phyloP scores from a whole-genome alignment of 2,113 vertebrate species.

The Hemicordylus capensis region DNA sequence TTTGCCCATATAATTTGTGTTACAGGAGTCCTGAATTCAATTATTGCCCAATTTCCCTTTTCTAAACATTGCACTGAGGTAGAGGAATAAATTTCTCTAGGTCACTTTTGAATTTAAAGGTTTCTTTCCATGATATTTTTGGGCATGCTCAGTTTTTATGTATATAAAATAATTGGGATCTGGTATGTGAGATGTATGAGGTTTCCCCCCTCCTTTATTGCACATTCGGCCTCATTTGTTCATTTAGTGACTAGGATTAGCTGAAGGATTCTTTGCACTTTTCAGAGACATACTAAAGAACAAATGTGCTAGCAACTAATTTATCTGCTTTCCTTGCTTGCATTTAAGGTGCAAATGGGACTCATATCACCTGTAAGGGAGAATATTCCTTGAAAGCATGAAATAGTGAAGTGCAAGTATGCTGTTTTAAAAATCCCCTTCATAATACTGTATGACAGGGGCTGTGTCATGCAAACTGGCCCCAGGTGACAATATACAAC shows the following conservation, averaged over 20 bases:
- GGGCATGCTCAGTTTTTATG: neutral
- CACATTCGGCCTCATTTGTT: neutral
- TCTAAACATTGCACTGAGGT: neutral
- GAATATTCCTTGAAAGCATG: neutral
- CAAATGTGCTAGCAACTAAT: neutral
- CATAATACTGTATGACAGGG: no score
- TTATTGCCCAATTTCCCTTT: neutral
- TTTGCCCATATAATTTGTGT: neutral
- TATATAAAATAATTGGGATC: neutral
- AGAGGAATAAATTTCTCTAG: neutral
- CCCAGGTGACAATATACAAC: no score
- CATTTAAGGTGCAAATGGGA: neutral
- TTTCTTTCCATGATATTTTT: neutral
- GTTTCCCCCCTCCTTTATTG: rapidly evolving
- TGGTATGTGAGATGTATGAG: no score
- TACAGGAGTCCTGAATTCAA: neutral
- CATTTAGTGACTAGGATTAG: rapidly evolving
- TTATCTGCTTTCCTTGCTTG: neutral
- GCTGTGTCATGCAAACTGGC: no score
- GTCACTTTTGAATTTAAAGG: neutral
- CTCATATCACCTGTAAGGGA: neutral
- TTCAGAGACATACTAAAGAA: neutral
- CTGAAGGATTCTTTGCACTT: neutral
- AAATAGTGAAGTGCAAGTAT: no score
- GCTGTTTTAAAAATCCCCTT: no score